phyloP scores from a whole-genome alignment of 64 coral and sea anemone species.

The Dendrophyllia cribrosa region DNA sequence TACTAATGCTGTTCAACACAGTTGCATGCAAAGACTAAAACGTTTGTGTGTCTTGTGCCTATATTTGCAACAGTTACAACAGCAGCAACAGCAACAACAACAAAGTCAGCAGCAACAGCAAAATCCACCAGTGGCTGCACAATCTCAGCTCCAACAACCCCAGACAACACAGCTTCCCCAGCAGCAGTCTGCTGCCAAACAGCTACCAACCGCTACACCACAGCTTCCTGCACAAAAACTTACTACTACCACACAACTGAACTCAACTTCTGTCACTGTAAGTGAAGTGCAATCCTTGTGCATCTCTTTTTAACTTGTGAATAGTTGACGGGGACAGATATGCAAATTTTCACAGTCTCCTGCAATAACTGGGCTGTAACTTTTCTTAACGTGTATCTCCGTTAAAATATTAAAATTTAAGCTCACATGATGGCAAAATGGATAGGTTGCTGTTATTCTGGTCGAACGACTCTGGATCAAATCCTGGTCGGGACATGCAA shows the following conservation, averaged over 20 bases:
- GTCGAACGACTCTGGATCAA: no score
- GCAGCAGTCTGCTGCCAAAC: slow-evolving; percentile 45
- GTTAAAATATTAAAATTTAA: no score
- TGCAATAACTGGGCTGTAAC: background rate
- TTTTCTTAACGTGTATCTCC: background rate
- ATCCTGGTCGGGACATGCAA: no score
- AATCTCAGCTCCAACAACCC: slow-evolving; percentile 54
- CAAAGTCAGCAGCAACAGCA: slow-evolving; percentile 67
- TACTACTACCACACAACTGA: slow-evolving; percentile 58
- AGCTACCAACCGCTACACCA: slow-evolving; percentile 11
- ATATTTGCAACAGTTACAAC: slow-evolving; percentile 17
- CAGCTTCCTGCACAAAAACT: slow-evolving; percentile 69
- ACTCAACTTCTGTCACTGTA: slow-evolving; percentile 52
- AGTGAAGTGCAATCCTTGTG: background rate
- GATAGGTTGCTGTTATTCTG: no score
- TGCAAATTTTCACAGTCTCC: no score
- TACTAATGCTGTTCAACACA: no score
- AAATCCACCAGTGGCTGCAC: slow-evolving; percentile 48
- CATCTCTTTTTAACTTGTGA: no score
- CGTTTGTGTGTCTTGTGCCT: no score
- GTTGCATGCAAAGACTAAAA: no score
- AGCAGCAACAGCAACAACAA: slow-evolving; percentile 70
- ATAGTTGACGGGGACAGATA: no score
- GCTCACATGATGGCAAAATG: no score
- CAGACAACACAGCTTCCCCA: slow-evolving; percentile 27